phyloP scores from a whole-genome alignment of 64 coral and sea anemone species.

The Dendronephthya gigantea region DNA sequence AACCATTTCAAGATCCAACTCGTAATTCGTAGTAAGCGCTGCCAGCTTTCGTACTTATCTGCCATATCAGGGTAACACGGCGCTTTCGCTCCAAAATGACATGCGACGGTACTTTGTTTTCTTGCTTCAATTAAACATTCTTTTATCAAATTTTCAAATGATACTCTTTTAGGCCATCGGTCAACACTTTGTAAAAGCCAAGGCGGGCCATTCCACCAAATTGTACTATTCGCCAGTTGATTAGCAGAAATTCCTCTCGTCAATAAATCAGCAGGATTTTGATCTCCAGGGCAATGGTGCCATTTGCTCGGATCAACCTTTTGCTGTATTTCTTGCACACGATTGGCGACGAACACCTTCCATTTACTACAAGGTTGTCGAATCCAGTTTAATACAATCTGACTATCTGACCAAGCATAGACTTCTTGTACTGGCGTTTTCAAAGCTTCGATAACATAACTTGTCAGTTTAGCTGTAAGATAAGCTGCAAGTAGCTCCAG shows the following conservation, averaged over 20 bases:
- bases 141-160: no score
- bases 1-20: constrained; percentile 32
- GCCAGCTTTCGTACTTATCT: constrained; percentile 34
- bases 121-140: constrained; percentile 24
- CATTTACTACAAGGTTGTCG: constrained; percentile 13
- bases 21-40: constrained; percentile 27
- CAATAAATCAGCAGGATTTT: constrained; percentile 48
- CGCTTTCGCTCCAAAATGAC: neutral
- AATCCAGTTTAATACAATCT: constrained; percentile 41
- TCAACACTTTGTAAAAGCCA: constrained; percentile 34
- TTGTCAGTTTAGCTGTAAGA: constrained; percentile 23
- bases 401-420: constrained; percentile 38
- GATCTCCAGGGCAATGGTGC: constrained; percentile 1
- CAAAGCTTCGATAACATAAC: constrained; percentile 11
- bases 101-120: constrained; percentile 11
- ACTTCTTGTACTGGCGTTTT: no score
- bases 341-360: constrained; percentile 43
- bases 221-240: constrained; percentile 16
- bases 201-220: constrained; percentile 51
- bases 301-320: constrained; percentile 31
- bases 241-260: constrained; percentile 24
- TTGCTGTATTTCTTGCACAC: constrained; percentile 46
- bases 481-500: constrained; percentile 37
- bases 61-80: constrained; percentile 13
- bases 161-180: constrained; percentile 15